Evolutionary conservation across 2,797 vertebrate species (phyloP), one percentile per base, ranked within the genome.

Genomic region (Fistularia tabacaria): DNA sequence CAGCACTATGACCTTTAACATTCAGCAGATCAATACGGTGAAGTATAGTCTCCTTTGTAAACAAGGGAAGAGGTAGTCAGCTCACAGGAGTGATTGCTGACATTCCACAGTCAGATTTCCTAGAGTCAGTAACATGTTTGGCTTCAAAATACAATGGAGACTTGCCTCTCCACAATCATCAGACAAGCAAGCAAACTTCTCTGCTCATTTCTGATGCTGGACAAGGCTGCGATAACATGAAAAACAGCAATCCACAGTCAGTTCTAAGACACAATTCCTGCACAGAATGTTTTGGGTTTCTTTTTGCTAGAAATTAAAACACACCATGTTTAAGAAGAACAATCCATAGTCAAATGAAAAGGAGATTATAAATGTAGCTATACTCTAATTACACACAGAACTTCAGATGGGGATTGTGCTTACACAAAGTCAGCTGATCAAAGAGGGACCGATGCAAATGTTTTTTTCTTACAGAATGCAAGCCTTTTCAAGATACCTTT

Each of bases 1-100:
- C 73, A 77, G 81, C 77, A 69, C 63, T 36, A 52, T 89, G 86
- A 89, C 88, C 88, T 90, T 90, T 84, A 71, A 79, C 59, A 68
- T 59, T 53, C 64, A 7, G 63, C 57, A 37, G 71, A 90, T 89
- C 85, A 84, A 89, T 89, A 87, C 36, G 49, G 73, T 15, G 70
- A 66, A 48, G 67, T 77, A 70, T 56, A 63, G 76, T 77, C 77
- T 85, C 64, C 51, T 43, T 74, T 79, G 82, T 84, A 87, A 88
- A 85, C 82, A 87, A 72, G 67, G 62, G 62, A 61, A 76, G 43
- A 56, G 74, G 69, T 62, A 68, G 62, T 66, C 14, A 59, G 55
- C 69, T 73, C 81, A 88, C 71, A 49, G 73, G 73, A 74, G 77
- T 83, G 85, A 87, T 80, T 79, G 85, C 79, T 86, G 81, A 84